These are phyloP conservation scores for Rhyacophila brunnea DNA, from an alignment of 1,140 invertebrate genomes.

Conservation along the genomic window DNA sequence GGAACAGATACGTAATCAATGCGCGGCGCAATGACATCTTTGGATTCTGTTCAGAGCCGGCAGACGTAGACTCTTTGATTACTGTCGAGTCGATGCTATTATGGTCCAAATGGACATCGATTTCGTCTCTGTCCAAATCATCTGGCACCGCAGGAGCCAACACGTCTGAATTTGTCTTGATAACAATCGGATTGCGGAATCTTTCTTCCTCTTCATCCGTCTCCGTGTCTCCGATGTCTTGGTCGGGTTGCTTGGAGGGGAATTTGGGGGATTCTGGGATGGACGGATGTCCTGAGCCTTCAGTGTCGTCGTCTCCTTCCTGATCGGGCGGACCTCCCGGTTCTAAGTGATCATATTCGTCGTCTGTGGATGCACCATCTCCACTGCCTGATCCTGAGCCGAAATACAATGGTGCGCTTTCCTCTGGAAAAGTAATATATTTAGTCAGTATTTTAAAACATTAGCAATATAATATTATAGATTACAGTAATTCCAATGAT, in stretches of 20 bases:
- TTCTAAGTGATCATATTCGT: slow-evolving; percentile 39
- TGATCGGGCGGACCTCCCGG: slow-evolving; percentile 22
- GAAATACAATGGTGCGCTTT: slow-evolving; percentile 23
- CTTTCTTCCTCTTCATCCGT: slow-evolving; percentile 8
- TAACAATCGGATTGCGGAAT: slow-evolving; percentile 38
- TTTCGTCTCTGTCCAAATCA: slow-evolving; percentile 20
- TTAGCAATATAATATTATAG: no score
- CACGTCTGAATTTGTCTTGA: slow-evolving; percentile 36
- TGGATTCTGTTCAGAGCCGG: slow-evolving; percentile 53
- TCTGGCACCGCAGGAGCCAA: slow-evolving; percentile 33
- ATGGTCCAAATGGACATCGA: slow-evolving; percentile 20
- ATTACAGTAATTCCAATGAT: no score
- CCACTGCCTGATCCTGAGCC: slow-evolving; percentile 55
- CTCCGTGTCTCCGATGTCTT: slow-evolving; percentile 36
- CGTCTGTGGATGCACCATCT: slow-evolving; percentile 40
- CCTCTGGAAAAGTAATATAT: slow-evolving; percentile 29
- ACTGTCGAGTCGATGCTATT: slow-evolving; percentile 26
- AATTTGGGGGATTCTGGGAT: slow-evolving; percentile 23
- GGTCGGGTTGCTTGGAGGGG: slow-evolving; percentile 26
- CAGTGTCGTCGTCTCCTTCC: slow-evolving; percentile 11
- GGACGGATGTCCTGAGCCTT: slow-evolving; percentile 24
- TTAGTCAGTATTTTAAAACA: no score
- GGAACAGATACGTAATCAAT: slow-evolving; percentile 71
- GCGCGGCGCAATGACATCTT: slow-evolving; percentile 64
- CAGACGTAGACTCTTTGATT: slow-evolving; percentile 26